These are phyloP conservation scores for Leptopilina clavipes DNA, from an alignment of 1,140 invertebrate species.

Conservation along the genomic window DNA sequence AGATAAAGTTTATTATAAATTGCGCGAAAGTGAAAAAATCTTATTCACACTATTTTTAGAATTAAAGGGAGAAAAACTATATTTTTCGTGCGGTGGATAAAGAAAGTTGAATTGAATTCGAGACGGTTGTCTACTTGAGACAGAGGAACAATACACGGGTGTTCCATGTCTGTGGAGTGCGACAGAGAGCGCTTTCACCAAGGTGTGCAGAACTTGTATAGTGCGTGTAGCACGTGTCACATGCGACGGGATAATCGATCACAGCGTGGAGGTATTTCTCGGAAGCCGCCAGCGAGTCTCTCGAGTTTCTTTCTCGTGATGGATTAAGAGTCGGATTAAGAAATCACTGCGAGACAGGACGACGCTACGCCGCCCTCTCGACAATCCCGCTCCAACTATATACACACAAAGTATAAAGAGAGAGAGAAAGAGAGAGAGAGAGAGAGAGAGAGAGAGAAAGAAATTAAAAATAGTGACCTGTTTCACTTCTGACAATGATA, in stretches of 20 bases:
- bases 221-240: constrained; percentile 25
- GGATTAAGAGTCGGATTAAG: constrained; percentile 30
- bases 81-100: background rate
- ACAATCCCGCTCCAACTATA: background rate
- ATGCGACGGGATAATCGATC: constrained; percentile 17
- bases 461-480: background rate
- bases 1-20: no score
- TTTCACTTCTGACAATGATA: background rate
- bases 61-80: no score
- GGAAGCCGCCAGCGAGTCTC: constrained; percentile 29
- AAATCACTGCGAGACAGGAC: constrained; percentile 9
- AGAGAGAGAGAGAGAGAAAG: background rate
- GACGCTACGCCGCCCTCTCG: background rate
- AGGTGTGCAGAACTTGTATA: background rate
- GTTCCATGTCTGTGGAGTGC: background rate
- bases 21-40: no score
- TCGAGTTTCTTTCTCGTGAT: constrained; percentile 25
- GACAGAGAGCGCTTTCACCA: background rate
- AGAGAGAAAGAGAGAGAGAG: background rate
- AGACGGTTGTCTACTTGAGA: background rate
- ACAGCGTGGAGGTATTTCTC: constrained; percentile 24
- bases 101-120: background rate
- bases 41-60: no score
- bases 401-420: no score
- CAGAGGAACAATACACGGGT: background rate